phyloP scores from a whole-genome alignment of 2,888 invertebrate species.

The Liposcelis brunnea region DNA sequence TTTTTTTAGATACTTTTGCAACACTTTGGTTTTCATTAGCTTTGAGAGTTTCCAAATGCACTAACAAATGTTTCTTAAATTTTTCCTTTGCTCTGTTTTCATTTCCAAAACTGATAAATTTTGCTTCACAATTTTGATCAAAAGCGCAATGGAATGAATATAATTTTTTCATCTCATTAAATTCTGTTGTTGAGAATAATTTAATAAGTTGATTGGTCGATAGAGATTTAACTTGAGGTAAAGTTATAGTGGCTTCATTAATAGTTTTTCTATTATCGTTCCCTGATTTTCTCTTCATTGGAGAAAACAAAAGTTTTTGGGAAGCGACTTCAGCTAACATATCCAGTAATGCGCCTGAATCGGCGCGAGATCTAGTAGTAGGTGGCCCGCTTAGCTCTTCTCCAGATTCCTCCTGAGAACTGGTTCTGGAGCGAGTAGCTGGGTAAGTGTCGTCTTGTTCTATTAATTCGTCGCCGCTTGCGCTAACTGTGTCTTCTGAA shows the following conservation, averaged over 20 bases:
- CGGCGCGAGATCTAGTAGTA: slow-evolving; percentile 1
- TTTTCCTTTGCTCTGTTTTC: slow-evolving; percentile 32
- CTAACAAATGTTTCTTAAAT: slow-evolving; percentile 31
- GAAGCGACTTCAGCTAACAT: slow-evolving; percentile 39
- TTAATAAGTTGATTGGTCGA: slow-evolving; percentile 31
- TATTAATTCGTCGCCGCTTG: background rate
- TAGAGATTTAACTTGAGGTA: slow-evolving; percentile 24
- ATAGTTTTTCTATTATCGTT: slow-evolving; percentile 2
- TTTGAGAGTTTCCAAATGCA: slow-evolving; percentile 27
- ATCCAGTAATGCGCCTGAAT: slow-evolving; percentile 27
- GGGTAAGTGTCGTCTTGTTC: background rate
- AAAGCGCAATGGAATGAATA: slow-evolving; percentile 34
- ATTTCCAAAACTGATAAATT: slow-evolving; percentile 35
- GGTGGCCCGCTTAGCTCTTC: background rate
- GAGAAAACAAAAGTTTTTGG: slow-evolving; percentile 27
- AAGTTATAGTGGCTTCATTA: slow-evolving; percentile 14
- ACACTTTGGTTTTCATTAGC: slow-evolving; percentile 13
- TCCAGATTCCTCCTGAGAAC: background rate
- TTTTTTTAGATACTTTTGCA: slow-evolving; percentile 4
- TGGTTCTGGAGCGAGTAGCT: background rate
- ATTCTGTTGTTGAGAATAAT: slow-evolving; percentile 30
- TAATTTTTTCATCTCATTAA: slow-evolving; percentile 33
- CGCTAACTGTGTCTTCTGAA: slow-evolving; percentile 1
- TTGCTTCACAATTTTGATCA: slow-evolving; percentile 28
- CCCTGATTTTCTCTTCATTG: slow-evolving; percentile 8